A percentile compares a stretch with the other conserved stretches of the same genome.
Evolutionary conservation across 2,888 invertebrate species (phyloP).

Genomic region (Drosophila incognita): DNA sequence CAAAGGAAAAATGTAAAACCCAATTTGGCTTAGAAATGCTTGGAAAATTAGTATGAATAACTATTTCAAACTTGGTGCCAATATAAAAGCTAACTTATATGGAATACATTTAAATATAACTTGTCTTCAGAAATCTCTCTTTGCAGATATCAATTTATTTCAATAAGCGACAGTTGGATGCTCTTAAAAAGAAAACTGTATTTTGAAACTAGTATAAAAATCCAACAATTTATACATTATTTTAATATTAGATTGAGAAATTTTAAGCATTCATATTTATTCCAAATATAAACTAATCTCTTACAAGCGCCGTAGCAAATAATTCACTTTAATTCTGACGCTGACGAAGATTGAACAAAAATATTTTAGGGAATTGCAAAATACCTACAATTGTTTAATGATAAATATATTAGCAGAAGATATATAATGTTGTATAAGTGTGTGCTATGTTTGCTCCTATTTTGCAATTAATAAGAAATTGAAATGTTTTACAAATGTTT

Average conservation of each 20-base stretch:
- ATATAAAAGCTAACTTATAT: not conserved
- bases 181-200: too few relatives aligned
- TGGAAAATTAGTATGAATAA: constrained; percentile 3
- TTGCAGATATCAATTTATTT: not conserved
- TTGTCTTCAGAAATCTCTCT: not conserved
- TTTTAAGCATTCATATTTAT: not conserved
- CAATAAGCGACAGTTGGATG: not conserved
- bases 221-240: too few relatives aligned
- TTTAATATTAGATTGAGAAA: not conserved
- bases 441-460: constrained; percentile 4
- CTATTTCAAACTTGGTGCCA: constrained; percentile 1
- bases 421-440: not conserved
- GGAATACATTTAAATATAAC: not conserved
- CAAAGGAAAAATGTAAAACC: constrained; percentile 2
- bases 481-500: constrained; percentile 29
- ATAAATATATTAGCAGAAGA: not conserved
- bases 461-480: constrained; percentile 54
- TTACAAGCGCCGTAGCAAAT: not conserved
- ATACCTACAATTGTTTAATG: not conserved
- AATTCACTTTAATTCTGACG: not conserved
- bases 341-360: not conserved
- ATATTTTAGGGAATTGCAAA: not conserved
- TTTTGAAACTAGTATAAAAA: too few relatives aligned
- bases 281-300: not conserved
- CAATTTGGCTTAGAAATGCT: not conserved